Evolutionary conservation across 2,797 vertebrate genomes (phyloP).

Genomic region (Percopsis omiscomaycus): DNA sequence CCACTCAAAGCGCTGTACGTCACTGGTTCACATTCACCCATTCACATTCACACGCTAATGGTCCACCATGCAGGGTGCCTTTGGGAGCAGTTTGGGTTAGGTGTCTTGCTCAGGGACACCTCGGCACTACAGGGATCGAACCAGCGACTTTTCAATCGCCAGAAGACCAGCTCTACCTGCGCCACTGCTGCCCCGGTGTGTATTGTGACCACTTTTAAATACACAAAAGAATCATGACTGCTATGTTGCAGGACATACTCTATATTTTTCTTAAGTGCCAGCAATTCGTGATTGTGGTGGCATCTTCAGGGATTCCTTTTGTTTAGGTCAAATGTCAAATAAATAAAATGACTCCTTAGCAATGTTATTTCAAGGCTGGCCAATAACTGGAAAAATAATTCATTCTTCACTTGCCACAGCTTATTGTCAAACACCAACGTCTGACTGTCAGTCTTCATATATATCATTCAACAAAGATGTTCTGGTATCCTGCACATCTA

Average conservation of each 20-base stretch:
- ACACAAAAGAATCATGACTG: conserved; percentile 23
- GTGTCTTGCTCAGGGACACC: too few relatives aligned
- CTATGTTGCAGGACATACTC: not conserved
- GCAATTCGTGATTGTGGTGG: too few relatives aligned
- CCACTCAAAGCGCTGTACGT: too few relatives aligned
- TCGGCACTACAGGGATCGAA: too few relatives aligned
- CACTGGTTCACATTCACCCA: not conserved
- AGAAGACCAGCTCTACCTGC: too few relatives aligned
- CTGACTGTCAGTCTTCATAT: not conserved
- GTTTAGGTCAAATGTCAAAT: not conserved
- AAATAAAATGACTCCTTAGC: not conserved
- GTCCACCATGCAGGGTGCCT: too few relatives aligned
- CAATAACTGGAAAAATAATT: conserved; percentile 10
- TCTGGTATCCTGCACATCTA: conserved; percentile 2
- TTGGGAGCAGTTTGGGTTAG: too few relatives aligned
- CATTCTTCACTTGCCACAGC: conserved; percentile 2
- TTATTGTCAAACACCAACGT: not conserved
- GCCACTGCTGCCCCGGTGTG: too few relatives aligned
- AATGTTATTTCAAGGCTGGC: not conserved
- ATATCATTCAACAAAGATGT: not conserved
- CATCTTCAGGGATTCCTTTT: not conserved
- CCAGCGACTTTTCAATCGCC: too few relatives aligned
- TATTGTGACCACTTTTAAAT: too few relatives aligned
- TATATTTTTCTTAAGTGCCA: not conserved
- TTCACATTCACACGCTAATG: too few relatives aligned